Base-by-base conservation (phyloP, 2,888 invertebrate genomes). In the Campopleginae sp. region DNA sequence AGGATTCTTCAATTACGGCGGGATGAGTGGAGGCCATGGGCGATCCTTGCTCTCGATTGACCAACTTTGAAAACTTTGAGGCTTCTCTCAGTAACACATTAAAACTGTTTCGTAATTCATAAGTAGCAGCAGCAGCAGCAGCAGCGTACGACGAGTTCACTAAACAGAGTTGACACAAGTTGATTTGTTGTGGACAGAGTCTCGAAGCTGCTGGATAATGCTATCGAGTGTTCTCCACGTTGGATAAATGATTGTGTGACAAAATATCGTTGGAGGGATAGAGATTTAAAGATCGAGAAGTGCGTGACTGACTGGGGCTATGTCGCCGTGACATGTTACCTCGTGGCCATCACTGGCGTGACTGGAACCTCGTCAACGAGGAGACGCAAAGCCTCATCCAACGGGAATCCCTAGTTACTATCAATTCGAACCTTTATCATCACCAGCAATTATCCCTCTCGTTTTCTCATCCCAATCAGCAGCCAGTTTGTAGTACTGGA, bases 311-410 rank as follows among this genome's bases (percentile, higher is more conserved):
- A 85, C 66, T 79, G 76, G 88, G 88, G 90, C 86, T 88, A 92
- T 92, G 92, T 91, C 90, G 88, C 88, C 91, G 92, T 93, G 93
- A 93, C 91, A 93, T 93, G 93, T 92, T 92, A 90, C 91, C 91
- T 82, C 91, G 91, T 89, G 91, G 91, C 88, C 90, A 89, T 88
- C 88, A 86, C 87, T 90, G 92, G 91, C 91, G 88, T 89, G 91
- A 92, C 87, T 89, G 89, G 89, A 90, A 90, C 90, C 89, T 90
- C 89, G 89, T 89, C 87, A 77, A 84, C 87, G 89, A 88, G 58
- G 90, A 87, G 80, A 80, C 87, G 58, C 84, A 80, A 31, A 51
- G 31, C 38, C 78, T 46, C 10, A 23, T 76, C 79, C 75, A 58
- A 42, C 66, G 79, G 7, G 79, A 79, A 65, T 38, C 75, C 17